Evolutionary conservation across 2,113 vertebrate species (phyloP), one percentile per base, ranked within the genome.

Genomic region (Plestiodon gilberti): DNA sequence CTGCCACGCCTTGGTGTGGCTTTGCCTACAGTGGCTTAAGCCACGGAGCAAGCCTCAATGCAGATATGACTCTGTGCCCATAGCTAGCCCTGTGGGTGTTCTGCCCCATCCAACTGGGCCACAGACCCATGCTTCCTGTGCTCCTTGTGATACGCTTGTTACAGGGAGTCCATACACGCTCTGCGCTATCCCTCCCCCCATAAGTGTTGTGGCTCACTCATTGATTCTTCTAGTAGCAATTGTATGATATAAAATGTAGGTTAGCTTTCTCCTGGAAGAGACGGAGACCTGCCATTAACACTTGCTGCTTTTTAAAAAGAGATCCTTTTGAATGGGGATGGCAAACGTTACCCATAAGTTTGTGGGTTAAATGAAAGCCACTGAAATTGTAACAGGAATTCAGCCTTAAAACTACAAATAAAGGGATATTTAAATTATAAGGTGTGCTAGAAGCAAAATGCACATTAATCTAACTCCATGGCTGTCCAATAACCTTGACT

Each of bases 401-500:
- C 20, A 1, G 17, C 2, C 87, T 43, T 57, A 18, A 88, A 86
- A 43, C 75, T 23, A 20, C 57, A 13, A 74, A 57, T 40, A 13
- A 1, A 28, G 61, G 6, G 23, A 35, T 40, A 69, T 70, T 30
- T 40, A 35, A 15, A 64, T 57, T 67, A 52, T 76, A 25, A 91
- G 10, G 1, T 7, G 78, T 65, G 52, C 11, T 22, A 81, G 23
- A 79, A 74, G 82, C 33, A 65, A 81, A 18, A 5, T 3, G 6
- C 83, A 9, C 8, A n/a, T 88, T 83, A 71, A 67, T 83, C 28
- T n/a, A 62, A n/a, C n/a, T n/a, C n/a, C n/a, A n/a, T n/a, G n/a
- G n/a, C n/a, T n/a, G n/a, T 43, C 40, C 64, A 28, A 23, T 64
- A 74, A 64, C 87, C 77, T 89, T 91, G 1, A 91, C 3, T 84